Evolutionary conservation across 2,797 vertebrate genomes (phyloP), one percentile per base, ranked within the genome.

Genomic region (Lindbergichthys nudifrons): DNA sequence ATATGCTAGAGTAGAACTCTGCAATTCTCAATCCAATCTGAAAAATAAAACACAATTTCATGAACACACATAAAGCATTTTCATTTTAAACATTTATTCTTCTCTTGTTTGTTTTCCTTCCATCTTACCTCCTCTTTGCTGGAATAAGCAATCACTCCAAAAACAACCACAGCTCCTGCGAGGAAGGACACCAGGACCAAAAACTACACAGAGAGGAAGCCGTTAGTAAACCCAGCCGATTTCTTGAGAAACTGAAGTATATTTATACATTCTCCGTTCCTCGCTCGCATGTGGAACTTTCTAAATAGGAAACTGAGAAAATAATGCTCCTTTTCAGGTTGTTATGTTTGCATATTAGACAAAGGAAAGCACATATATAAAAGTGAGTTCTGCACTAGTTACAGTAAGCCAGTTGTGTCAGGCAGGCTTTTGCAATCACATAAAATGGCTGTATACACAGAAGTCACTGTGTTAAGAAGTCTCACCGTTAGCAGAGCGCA

Each of bases 401-500:
- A 39, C 62, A 61, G 62, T 54, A 1, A 11, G 3, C 12, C 11
- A 10, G 23, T 18, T 62, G 51, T 21, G 45, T 14, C 15, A 3
- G 9, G 7, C 5, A 6, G 18, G 14, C 0, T n/a, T 0, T n/a
- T 57, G 43, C 3, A 4, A 16, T 69, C 0, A 23, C 5, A n/a
- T 12, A 30, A 74, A 39, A 36, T 30, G 48, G 13, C 61, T 10
- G 0, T 6, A 10, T 12, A 36, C 4, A 9, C 23, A 26, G 50
- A 21, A 21, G 21, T 21, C 21, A 21, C 21, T 21, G 21, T 21
- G 21, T 21, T 21, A 21, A 21, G 21, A 3, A 0, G 3, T 14
- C 88, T 92, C 66, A 94, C 94, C 92, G 89, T 79, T 74, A 69
- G 10, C 46, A 94, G 85, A 23, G 89, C 54, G 3, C 66, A 65